A percentile compares a stretch with the other conserved stretches of the same genome.
phyloP scores from a whole-genome alignment of 2,113 vertebrate genomes.

The Diadophis punctatus region DNA sequence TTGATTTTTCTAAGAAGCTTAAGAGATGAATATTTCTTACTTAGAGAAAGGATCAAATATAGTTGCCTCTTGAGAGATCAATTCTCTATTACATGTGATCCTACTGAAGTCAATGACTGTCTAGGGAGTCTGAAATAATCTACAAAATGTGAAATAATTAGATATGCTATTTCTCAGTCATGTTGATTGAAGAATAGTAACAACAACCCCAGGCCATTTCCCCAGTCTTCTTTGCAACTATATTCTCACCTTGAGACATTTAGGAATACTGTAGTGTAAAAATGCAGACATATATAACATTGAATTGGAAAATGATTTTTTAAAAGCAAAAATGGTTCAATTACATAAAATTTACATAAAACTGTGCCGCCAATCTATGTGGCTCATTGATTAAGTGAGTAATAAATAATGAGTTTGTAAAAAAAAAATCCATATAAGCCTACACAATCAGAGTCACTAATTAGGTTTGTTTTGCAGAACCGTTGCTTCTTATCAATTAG shows the following conservation, averaged over 20 bases:
- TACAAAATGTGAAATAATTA: conserved; percentile 16
- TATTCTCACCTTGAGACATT: background rate
- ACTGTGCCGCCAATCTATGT: background rate
- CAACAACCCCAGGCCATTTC: background rate
- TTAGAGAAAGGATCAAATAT: background rate
- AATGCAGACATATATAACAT: background rate
- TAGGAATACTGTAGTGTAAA: background rate
- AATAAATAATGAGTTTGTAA: conserved; percentile 9
- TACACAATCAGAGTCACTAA: background rate
- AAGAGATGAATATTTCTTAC: background rate
- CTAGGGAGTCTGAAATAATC: conserved; percentile 17
- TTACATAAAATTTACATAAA: background rate
- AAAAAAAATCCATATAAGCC: background rate
- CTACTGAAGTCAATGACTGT: background rate
- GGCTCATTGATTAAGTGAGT: conserved; percentile 4
- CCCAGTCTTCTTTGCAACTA: background rate
- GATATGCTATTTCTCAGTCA: conserved; percentile 4
- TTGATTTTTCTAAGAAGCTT: background rate
- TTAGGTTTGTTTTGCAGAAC: conserved; percentile 1
- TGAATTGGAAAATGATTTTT: background rate
- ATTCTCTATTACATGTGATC: conserved; percentile 1
- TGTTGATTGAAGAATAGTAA: background rate
- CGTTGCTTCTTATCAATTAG: background rate
- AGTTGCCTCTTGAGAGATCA: conserved; percentile 6
- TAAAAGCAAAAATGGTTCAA: background rate